Evolutionary conservation across 1,140 invertebrate genomes (phyloP), one percentile per base, ranked within the genome.

Genomic region (Aphelenchoides fujianensis): DNA sequence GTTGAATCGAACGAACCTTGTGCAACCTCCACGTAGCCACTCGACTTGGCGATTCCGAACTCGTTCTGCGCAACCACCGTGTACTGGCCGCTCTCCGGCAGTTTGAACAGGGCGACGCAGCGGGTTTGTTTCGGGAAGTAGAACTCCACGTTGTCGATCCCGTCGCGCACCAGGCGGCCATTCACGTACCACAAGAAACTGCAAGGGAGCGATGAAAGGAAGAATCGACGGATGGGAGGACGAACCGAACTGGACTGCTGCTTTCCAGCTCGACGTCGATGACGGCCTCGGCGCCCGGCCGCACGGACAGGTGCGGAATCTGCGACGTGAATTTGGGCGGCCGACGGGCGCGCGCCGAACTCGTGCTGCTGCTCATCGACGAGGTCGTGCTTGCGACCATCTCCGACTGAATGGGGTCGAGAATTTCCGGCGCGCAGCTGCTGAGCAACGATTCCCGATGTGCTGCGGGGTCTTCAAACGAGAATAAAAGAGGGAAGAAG

Each of bases 11-110:
- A 68, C 34, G 66, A 16, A 79, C 74, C 70, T 70, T 83, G 71
- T 36, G 71, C 66, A 53, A 82, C 77, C 64, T 82, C 80, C 23
- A 82, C 71, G 71, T 69, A 80, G 1, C 82, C 81, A 66, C 62
- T 79, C 23, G 69, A 71, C 54, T 82, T 83, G 5, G 82, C 74
- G 36, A 73, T 74, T 37, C 81, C 81, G 54, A 72, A 75, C 30
- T 79, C 77, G 62, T 81, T 80, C 48, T 81, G 75, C 23, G 82
- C 82, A n/a, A 82, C 80, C 34, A 80, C 78, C 52, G 80, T 84
- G 61, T 84, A 82, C 16, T 79, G 62, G 67, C 76, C 73, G 9
- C 71, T 53, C 16, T 72, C 75, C 30, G 79, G 77, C 28, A 81
- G 63, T 31, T 71, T 74, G 74, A 84, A 82, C 48, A 73, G 59